A percentile compares a stretch with the other conserved stretches of the same genome.
phyloP scores from a whole-genome alignment of 2,888 invertebrate genomes.

The Caenorhabditis macrosperma region DNA sequence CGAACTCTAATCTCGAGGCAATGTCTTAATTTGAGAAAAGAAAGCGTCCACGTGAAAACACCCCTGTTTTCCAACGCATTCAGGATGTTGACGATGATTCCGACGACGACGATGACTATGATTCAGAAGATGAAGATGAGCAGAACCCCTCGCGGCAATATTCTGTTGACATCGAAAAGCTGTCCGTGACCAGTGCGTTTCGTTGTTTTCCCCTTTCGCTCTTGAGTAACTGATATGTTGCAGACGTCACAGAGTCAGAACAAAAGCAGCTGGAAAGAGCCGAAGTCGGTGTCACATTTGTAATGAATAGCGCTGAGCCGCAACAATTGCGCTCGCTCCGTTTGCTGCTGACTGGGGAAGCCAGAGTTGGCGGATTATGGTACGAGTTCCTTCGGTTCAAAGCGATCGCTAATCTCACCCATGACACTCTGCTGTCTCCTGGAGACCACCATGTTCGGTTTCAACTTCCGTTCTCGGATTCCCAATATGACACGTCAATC shows the following conservation, averaged over 20 bases:
- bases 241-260: constrained; percentile 46
- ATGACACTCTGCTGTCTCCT: constrained; percentile 59
- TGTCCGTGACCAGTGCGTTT: constrained; percentile 47
- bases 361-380: constrained; percentile 67
- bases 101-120: constrained; percentile 72
- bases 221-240: constrained; percentile 3
- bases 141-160: constrained; percentile 46
- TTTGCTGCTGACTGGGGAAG: constrained; percentile 66
- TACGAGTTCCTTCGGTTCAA: constrained; percentile 75
- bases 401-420: constrained; percentile 62
- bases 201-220: not conserved
- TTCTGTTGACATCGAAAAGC: constrained; percentile 66
- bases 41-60: constrained; percentile 22
- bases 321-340: constrained; percentile 60
- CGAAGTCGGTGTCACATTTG: constrained; percentile 62
- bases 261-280: constrained; percentile 59
- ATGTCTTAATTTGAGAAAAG: constrained; percentile 38
- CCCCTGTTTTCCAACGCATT: constrained; percentile 52
- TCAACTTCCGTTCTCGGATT: constrained; percentile 68
- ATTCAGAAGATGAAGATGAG: constrained; percentile 67
- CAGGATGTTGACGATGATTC: constrained; percentile 70
- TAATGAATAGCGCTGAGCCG: constrained; percentile 64
- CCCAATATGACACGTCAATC: constrained; percentile 70
- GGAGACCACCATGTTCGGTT: constrained; percentile 65
- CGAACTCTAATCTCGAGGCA: not conserved